Evolutionary conservation across 2,797 vertebrate species (phyloP).

Genomic region (Philypnodon macrostomus): DNA sequence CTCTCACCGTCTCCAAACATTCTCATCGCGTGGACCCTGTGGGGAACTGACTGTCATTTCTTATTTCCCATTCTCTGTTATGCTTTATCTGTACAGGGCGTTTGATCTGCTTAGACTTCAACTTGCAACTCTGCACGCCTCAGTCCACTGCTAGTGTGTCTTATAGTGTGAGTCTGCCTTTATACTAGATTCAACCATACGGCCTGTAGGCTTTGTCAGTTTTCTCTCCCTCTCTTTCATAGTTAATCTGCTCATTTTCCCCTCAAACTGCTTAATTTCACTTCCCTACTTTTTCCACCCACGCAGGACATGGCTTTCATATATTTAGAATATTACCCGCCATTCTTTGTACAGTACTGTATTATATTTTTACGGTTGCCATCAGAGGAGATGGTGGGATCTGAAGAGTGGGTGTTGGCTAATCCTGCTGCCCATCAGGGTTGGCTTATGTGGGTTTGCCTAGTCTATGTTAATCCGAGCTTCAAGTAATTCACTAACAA

Average conservation of each 20-base stretch:
- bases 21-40: constrained; percentile 31
- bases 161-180: constrained; percentile 12
- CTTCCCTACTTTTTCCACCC: constrained; percentile 27
- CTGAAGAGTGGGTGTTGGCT: constrained; percentile 41
- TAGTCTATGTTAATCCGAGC: constrained; percentile 48
- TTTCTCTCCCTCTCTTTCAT: constrained; percentile 23
- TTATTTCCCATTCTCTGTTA: constrained; percentile 55
- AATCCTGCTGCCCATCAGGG: constrained; percentile 52
- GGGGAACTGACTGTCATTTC: constrained; percentile 62
- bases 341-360: constrained; percentile 28
- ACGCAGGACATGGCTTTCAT: constrained; percentile 32
- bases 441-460: constrained; percentile 53
- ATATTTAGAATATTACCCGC: constrained; percentile 33
- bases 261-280: constrained; percentile 29
- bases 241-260: constrained; percentile 28
- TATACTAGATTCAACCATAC: constrained; percentile 1
- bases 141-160: constrained; percentile 19
- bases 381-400: constrained; percentile 37
- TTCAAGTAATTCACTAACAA: constrained; percentile 44
- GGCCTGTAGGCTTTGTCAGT: constrained; percentile 13
- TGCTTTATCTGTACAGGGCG: constrained; percentile 48
- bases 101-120: constrained; percentile 62
- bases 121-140: constrained; percentile 37
- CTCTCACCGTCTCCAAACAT: constrained; percentile 20
- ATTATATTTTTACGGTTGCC: constrained; percentile 42